Evolutionary conservation across 2,113 vertebrate genomes (phyloP).

Genomic region (Sceloporus tristichus): DNA sequence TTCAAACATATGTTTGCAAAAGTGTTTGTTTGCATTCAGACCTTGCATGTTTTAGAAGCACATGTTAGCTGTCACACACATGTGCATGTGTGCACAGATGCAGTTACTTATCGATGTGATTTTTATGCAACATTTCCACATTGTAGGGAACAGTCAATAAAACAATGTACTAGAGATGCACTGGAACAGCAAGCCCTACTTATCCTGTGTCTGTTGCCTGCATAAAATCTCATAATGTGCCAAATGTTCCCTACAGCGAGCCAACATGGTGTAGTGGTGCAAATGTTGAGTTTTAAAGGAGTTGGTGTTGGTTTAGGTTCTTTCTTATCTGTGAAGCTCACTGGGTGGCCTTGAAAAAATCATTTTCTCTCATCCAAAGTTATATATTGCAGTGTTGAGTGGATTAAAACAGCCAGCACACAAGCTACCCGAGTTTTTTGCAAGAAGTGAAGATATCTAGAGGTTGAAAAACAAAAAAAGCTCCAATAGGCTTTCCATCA

Average conservation of each 20-base stretch:
- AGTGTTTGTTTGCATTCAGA: background rate
- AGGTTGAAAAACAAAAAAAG: background rate
- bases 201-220: background rate
- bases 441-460: too few species aligned
- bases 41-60: background rate
- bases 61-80: background rate
- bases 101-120: background rate
- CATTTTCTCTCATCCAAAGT: background rate
- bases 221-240: background rate
- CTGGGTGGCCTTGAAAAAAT: background rate
- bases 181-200: background rate
- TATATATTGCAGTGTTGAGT: too few species aligned
- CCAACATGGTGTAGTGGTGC: too few species aligned
- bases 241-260: background rate
- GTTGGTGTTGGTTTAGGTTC: too few species aligned
- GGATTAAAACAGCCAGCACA: background rate
- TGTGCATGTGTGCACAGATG: background rate
- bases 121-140: background rate
- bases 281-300: too few species aligned
- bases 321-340: too few species aligned
- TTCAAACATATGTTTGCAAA: background rate
- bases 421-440: too few species aligned
- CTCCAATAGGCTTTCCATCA: constrained; percentile 3
- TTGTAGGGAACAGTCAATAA: background rate
- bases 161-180: background rate